phyloP scores from a whole-genome alignment of 2,113 vertebrate genomes.

The Heterotis niloticus region DNA sequence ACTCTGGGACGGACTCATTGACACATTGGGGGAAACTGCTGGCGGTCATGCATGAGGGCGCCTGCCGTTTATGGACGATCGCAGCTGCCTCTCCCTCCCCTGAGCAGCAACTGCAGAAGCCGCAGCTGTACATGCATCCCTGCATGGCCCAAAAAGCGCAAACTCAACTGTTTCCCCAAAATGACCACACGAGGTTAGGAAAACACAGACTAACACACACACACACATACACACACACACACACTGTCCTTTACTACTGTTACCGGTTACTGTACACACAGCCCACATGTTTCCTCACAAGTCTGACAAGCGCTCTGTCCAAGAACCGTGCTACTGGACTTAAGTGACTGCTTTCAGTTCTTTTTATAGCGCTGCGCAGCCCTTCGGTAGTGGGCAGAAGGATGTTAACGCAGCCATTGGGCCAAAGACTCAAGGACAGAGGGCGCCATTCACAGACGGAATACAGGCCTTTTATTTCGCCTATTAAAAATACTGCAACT shows the following conservation, averaged over 20 bases:
- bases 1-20: conserved; percentile 95
- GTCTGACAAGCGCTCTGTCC: conserved; percentile 57
- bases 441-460: conserved; percentile 53
- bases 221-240: neutral
- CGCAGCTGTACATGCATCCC: conserved; percentile 20
- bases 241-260: conserved; percentile 43
- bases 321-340: conserved; percentile 42
- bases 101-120: conserved; percentile 59
- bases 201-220: neutral
- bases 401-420: conserved; percentile 48
- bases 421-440: conserved; percentile 57
- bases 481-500: conserved; percentile 51
- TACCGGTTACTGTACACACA: conserved; percentile 48
- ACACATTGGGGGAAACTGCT: conserved; percentile 97
- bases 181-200: neutral
- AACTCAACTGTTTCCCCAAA: neutral
- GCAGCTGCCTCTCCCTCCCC: conserved; percentile 72
- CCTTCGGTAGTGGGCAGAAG: conserved; percentile 29
- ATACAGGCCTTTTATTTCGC: conserved; percentile 62
- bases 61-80: conserved; percentile 70
- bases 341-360: conserved; percentile 50
- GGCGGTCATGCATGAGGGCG: conserved; percentile 83
- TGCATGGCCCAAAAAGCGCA: neutral
- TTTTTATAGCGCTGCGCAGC: conserved; percentile 45
- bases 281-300: conserved; percentile 37